Evolutionary conservation across 2,113 vertebrate species (phyloP).

Genomic region (Otus sunia): DNA sequence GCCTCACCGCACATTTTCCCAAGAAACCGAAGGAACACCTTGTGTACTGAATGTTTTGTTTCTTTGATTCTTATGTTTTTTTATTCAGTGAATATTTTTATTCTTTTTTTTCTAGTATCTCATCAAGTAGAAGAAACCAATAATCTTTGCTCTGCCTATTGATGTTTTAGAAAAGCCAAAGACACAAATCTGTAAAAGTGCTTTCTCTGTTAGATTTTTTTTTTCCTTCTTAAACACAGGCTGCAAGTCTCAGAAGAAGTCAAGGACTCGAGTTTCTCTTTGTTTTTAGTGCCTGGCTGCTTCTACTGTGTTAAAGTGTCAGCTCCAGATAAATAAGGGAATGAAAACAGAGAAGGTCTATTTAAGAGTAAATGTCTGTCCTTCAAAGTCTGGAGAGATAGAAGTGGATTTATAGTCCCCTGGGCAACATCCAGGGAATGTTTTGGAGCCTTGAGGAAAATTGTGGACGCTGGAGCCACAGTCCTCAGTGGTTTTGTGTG

Average conservation of each 20-base stretch:
- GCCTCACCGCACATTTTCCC: not conserved
- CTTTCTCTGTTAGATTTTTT: not conserved
- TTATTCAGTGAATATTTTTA: conserved; percentile 8
- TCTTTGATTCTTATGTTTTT: not conserved
- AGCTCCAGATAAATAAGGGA: conserved; percentile 54
- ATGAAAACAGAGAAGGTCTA: conserved; percentile 56
- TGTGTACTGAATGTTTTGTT: not conserved
- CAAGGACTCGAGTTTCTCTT: conserved; percentile 57
- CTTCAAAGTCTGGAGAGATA: conserved; percentile 48
- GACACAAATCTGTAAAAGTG: conserved; percentile 2
- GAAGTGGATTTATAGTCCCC: conserved; percentile 27
- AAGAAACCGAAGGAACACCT: not conserved
- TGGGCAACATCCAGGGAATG: conserved; percentile 29
- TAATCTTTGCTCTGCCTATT: conserved; percentile 28
- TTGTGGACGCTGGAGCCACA: not conserved
- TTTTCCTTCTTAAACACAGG: conserved; percentile 31
- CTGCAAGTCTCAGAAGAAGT: conserved; percentile 46
- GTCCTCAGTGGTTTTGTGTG: not conserved
- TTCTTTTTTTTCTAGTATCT: not conserved
- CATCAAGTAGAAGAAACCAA: not conserved
- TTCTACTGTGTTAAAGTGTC: conserved; percentile 33
- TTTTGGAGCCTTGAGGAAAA: conserved; percentile 44
- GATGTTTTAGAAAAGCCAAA: conserved; percentile 26
- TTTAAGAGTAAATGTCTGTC: conserved; percentile 49
- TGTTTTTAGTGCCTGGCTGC: conserved; percentile 52